Percentiles rank a stretch among this genome's conserved stretches.
phyloP scores from a whole-genome alignment of 2,113 vertebrate genomes.

The Colossoma macropomum region DNA sequence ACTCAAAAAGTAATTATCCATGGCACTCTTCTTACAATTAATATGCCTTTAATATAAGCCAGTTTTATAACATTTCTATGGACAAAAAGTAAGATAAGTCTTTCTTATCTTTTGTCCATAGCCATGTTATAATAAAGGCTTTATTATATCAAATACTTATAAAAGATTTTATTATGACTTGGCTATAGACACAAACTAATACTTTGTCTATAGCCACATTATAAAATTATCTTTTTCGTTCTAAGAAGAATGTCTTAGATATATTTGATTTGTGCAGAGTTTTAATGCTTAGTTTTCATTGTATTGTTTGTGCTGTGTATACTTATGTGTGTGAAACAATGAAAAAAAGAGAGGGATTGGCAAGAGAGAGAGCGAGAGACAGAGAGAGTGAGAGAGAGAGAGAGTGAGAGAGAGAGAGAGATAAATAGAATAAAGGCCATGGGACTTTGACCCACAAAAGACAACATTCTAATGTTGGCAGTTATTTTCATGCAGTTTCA shows the following conservation, averaged over 20 bases:
- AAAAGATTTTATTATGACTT: not conserved
- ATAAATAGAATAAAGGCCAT: not conserved
- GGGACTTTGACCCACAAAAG: not conserved
- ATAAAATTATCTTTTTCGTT: not conserved
- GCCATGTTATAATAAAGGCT: not conserved
- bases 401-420: constrained; percentile 2
- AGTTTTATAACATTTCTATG: not conserved
- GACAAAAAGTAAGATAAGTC: not conserved
- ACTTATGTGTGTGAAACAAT: not conserved
- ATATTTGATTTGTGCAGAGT: not conserved
- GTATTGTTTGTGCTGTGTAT: constrained; percentile 13
- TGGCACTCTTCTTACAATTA: not conserved
- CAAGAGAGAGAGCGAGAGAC: not conserved
- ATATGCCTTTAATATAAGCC: not conserved
- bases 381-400: not conserved
- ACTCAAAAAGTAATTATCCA: not conserved
- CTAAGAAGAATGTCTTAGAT: not conserved
- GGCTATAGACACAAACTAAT: not conserved
- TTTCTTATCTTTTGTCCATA: not conserved
- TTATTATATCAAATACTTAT: not conserved
- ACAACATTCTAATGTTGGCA: too few species aligned
- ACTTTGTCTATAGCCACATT: not conserved
- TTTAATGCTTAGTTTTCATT: constrained; percentile 2
- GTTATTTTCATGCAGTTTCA: too few species aligned
- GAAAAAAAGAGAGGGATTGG: not conserved